A percentile compares a stretch with the other conserved stretches of the same genome.
These are phyloP conservation scores for Tetanocera ferruginea DNA, from an alignment of 2,888 invertebrate species.

Conservation along the genomic window DNA sequence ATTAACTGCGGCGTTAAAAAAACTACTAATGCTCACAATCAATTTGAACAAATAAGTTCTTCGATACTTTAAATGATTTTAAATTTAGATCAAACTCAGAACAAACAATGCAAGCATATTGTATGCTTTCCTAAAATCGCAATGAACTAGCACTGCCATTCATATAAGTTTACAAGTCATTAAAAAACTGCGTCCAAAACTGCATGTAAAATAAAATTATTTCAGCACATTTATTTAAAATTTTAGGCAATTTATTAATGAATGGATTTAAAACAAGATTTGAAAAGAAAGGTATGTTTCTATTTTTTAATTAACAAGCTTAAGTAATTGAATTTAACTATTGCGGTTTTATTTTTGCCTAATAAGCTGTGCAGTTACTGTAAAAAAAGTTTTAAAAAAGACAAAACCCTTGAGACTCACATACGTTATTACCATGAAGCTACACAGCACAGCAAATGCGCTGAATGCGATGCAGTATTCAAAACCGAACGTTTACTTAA, in stretches of 20 bases:
- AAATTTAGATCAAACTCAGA: slow-evolving; percentile 1
- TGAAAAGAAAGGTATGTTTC: no score
- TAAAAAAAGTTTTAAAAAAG: neutral
- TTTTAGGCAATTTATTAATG: no score
- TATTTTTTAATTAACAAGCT: no score
- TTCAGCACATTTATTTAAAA: no score
- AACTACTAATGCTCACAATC: neutral
- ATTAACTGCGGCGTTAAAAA: neutral
- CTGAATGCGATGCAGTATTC: slow-evolving; percentile 1
- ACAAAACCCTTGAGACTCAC: slow-evolving; percentile 9
- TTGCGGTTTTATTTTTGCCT: neutral
- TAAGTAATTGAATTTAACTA: no score
- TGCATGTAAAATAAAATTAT: no score
- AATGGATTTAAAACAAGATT: no score
- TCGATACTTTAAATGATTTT: neutral
- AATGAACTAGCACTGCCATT: neutral
- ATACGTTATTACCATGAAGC: slow-evolving; percentile 5
- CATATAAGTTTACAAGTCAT: neutral
- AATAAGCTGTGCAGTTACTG: slow-evolving; percentile 2
- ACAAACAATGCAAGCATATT: neutral
- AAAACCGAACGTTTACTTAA: slow-evolving; percentile 11
- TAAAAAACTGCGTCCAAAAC: neutral
- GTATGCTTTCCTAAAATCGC: neutral
- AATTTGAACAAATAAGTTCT: neutral
- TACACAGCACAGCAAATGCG: neutral